phyloP scores from a whole-genome alignment of 2,888 invertebrate species.

The Cosmopolites sordidus region DNA sequence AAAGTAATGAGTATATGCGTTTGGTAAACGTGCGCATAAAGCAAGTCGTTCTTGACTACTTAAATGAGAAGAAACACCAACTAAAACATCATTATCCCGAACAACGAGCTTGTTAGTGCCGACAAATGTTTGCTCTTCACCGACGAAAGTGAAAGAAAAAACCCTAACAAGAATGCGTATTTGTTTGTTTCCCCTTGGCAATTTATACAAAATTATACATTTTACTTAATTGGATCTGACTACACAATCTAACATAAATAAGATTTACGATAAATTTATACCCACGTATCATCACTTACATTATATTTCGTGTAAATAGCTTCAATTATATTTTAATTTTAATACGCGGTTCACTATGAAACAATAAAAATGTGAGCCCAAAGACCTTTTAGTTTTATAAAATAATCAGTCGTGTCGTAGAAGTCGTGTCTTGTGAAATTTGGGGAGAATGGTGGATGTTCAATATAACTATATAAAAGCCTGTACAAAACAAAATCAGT shows the following conservation, averaged over 20 bases:
- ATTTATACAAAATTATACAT: background rate
- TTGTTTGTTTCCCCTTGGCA: background rate
- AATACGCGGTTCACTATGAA: no score
- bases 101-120: constrained; percentile 12
- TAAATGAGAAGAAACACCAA: constrained; percentile 5
- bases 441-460: no score
- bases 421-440: no score
- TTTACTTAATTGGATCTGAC: background rate
- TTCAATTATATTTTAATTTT: no score
- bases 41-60: background rate
- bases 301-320: no score
- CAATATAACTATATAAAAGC: no score
- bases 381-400: no score
- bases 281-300: no score
- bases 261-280: no score
- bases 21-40: background rate
- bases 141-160: background rate
- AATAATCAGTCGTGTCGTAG: no score
- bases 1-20: background rate
- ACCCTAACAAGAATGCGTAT: background rate
- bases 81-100: constrained; percentile 9
- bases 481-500: no score
- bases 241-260: background rate
- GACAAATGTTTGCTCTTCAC: background rate
- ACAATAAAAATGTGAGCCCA: no score